phyloP scores from a whole-genome alignment of 2,888 invertebrate species.

The Cylloceria caligata region DNA sequence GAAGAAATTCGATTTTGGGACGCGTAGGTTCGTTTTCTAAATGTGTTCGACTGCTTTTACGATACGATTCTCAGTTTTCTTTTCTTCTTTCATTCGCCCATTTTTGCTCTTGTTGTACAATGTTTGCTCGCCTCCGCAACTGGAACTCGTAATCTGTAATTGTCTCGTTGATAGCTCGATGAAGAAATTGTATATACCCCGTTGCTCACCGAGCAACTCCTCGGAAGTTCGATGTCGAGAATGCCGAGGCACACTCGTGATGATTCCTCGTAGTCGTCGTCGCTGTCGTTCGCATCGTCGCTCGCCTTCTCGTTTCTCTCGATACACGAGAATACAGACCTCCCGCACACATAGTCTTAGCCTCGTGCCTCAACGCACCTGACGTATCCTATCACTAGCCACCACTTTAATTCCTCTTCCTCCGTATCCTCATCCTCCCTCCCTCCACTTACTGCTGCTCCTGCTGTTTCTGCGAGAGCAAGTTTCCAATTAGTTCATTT shows the following conservation, averaged over 20 bases:
- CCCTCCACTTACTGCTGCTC: constrained; percentile 76
- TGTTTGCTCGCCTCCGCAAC: neutral
- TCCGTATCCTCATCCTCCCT: constrained; percentile 70
- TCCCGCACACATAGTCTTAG: constrained; percentile 81
- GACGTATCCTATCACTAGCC: constrained; percentile 81
- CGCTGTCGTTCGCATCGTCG: constrained; percentile 31
- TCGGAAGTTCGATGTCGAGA: constrained; percentile 34
- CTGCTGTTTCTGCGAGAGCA: constrained; percentile 62
- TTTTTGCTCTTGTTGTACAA: neutral
- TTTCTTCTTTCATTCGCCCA: neutral
- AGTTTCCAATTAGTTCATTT: constrained; percentile 7
- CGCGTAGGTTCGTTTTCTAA: constrained; percentile 24
- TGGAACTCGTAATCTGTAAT: neutral
- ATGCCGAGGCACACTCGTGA: constrained; percentile 20
- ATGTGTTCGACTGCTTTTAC: neutral
- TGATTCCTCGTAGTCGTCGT: constrained; percentile 33
- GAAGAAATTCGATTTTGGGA: constrained; percentile 54
- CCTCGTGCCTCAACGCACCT: constrained; percentile 80
- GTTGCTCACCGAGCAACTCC: constrained; percentile 24
- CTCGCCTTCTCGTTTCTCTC: constrained; percentile 63
- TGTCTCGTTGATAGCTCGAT: constrained; percentile 9
- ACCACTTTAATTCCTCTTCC: constrained; percentile 76
- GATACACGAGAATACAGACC: constrained; percentile 79
- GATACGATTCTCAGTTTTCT: neutral
- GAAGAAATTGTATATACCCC: constrained; percentile 6